Base-by-base conservation (phyloP, 1,140 invertebrate species). In the Tachypleus tridentatus region DNA sequence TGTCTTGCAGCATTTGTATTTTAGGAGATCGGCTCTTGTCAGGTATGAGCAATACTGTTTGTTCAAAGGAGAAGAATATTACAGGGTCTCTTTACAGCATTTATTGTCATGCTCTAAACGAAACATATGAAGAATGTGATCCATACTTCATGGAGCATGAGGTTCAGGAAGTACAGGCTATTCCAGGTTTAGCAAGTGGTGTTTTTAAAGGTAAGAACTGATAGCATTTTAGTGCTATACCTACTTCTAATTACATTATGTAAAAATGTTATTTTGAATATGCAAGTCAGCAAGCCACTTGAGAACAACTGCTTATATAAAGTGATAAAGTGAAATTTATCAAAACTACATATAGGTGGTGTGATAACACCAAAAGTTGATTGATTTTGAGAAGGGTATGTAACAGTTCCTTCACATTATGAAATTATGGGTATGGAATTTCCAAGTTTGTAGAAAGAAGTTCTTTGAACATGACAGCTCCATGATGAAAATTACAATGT, bases 151-250 rank as follows among this genome's bases (percentile, higher is more conserved):
- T 72, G 3, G 70, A 75, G 3, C 64, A 73, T 63, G 80, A 85
- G 9, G 73, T 84, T 0, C 74, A 74, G 3, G 70, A 82, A 8
- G 74, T 82, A 29, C 79, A 80, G 57, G 89, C 87, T 49, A 90
- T 93, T 69, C 86, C 87, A 68, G 90, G 90, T 47, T 75, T 93
- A 3, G 79, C 83, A 51, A 89, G 87, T 70, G 87, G 87, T 3
- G 84, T 87, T 11, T 87, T 91, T 71, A 78, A 84, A 64, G 82
- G 88, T 86, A 80, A 80, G 74, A 65, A 63, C 4, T 60, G 65
- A 59, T 64, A 62, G 54, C 8, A 64, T 48, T 70, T 61, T 63
- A 63, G 8, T 60, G 5, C 6, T 47, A 54, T 5, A 60, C n/a
- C 9, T 57, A 57, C 60, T 51, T 29, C 29, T 29, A 29, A 29